phyloP scores from a whole-genome alignment of 2,113 vertebrate genomes.

The Gasterosteus nipponicus region DNA sequence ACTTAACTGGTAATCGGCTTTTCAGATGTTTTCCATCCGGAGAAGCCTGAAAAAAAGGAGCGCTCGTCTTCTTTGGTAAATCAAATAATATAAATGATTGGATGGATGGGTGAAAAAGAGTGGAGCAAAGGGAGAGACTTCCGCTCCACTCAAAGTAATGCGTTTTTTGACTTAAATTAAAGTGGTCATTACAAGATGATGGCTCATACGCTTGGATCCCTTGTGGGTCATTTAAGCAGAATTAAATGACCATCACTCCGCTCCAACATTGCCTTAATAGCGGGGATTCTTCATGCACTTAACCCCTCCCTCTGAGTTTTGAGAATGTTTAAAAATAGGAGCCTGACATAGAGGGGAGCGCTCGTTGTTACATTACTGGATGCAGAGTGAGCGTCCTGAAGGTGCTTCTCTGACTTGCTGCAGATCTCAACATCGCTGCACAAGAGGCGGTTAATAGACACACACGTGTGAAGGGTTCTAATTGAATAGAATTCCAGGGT shows the following conservation, averaged over 20 bases:
- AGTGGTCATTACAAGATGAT: slow-evolving; percentile 53
- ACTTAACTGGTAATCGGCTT: slow-evolving; percentile 73
- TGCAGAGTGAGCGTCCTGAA: slow-evolving; percentile 25
- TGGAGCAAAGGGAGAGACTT: slow-evolving; percentile 9
- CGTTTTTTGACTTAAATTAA: slow-evolving; percentile 24
- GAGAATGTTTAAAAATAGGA: slow-evolving; percentile 57
- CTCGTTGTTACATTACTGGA: slow-evolving; percentile 1
- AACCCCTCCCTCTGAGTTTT: slow-evolving; percentile 44
- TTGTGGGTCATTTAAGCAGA: slow-evolving; percentile 56
- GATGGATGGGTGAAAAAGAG: slow-evolving; percentile 5
- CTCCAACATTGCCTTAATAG: slow-evolving; percentile 62
- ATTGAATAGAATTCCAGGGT: background rate
- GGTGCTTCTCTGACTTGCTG: background rate
- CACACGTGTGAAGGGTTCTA: background rate
- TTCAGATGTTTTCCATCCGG: slow-evolving; percentile 60
- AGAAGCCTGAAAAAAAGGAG: slow-evolving; percentile 14
- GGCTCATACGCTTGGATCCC: slow-evolving; percentile 44
- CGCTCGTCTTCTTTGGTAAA: slow-evolving; percentile 17
- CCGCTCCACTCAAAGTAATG: slow-evolving; percentile 9
- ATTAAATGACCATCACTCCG: slow-evolving; percentile 65
- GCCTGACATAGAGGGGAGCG: slow-evolving; percentile 22
- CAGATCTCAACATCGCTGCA: background rate
- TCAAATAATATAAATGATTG: background rate
- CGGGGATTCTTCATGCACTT: slow-evolving; percentile 49
- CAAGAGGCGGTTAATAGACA: background rate